Evolutionary conservation across 2,113 vertebrate genomes (phyloP), one percentile per base, ranked within the genome.

Genomic region (Corythoichthys intestinalis): DNA sequence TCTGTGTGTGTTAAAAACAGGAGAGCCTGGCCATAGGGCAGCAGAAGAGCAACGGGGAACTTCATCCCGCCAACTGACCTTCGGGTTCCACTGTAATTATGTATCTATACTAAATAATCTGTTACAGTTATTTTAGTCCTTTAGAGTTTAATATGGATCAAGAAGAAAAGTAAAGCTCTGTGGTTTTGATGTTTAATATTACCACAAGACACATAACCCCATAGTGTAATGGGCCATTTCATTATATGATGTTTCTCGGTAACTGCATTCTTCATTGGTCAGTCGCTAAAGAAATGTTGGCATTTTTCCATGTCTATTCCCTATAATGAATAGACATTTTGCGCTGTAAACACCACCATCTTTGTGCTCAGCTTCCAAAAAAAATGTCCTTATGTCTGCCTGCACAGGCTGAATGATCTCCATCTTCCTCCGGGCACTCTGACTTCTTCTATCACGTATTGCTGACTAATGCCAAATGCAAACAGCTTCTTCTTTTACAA

Each of bases 381-480:
- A 28, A 1, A 56, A 56, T 66, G 76, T 62, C 66, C 75, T 71
- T 44, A 48, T 58, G 73, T 88, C 71, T 72, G 17, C 75, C 68
- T 64, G 74, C 5, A 57, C 50, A 47, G 72, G 81, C 74, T 78
- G 76, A 80, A 69, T 65, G 74, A 74, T 67, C 82, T 78, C 74
- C 68, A 73, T 81, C 76, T 80, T 72, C 58, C 59, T 67, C 59
- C 50, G 1, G 15, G 8, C 65, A 52, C 69, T 73, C 75, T 14
- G 6, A 46, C 66, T 73, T 86, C 74, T 67, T 84, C 71, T 74
- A 79, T 85, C 78, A 84, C 12, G 68, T 69, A 69, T 71, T 72
- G 74, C 77, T 76, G 78, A 81, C 73, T 83, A 63, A n/a, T 57
- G 41, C 72, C 73, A 66, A 76, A 74, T 52, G 39, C 57, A 63